Percentiles rank a stretch among this genome's conserved stretches.
Evolutionary conservation across 2,797 vertebrate species (phyloP).

Genomic region (Myoxocephalus aenaeus): DNA sequence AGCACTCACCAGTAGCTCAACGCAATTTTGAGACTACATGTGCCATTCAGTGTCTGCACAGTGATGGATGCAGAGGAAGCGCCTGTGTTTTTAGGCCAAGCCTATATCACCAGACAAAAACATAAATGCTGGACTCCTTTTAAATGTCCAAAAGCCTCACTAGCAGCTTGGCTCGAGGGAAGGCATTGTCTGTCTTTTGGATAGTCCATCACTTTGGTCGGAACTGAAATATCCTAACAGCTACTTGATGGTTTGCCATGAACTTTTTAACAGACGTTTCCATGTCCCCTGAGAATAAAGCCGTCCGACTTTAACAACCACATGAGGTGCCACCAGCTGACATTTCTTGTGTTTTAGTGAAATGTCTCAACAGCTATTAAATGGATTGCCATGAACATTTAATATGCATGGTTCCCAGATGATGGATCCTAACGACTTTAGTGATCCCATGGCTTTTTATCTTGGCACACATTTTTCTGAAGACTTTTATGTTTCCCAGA

Average conservation of each 20-base stretch:
- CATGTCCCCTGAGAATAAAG: background rate
- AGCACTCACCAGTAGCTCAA: constrained; percentile 32
- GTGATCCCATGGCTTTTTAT: background rate
- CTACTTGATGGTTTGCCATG: background rate
- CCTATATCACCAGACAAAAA: constrained; percentile 4
- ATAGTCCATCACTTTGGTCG: background rate
- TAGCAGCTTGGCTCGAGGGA: background rate
- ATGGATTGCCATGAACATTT: background rate
- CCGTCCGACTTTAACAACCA: background rate
- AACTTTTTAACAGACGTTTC: background rate
- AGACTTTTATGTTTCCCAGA: background rate
- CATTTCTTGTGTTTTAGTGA: background rate
- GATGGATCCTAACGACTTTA: background rate
- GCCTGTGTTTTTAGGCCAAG: constrained; percentile 17
- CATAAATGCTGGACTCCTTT: background rate
- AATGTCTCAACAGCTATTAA: background rate
- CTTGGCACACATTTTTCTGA: background rate
- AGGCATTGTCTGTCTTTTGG: background rate
- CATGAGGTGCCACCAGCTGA: background rate
- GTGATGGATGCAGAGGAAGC: constrained; percentile 26
- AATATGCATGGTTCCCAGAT: background rate
- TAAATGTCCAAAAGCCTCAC: background rate
- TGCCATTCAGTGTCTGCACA: constrained; percentile 22
- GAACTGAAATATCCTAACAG: background rate
- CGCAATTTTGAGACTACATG: constrained; percentile 43